Percentiles rank a stretch among this genome's conserved stretches.
Conservation (phyloP, 2,797 vertebrate species). For the Scleropages formosus region DNA sequence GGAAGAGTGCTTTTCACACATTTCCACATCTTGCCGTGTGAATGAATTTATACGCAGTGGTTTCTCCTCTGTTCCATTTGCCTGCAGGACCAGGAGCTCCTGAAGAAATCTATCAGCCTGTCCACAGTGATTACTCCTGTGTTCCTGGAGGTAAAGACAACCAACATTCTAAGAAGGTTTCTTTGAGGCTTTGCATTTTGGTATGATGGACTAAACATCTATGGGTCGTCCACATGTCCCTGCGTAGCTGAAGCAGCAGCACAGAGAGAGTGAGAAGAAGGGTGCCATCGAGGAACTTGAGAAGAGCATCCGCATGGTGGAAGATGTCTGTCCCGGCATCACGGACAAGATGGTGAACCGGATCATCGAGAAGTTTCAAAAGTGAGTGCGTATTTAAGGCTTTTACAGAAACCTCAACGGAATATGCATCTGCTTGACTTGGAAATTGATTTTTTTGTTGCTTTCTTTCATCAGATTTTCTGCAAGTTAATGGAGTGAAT, state of each 20-base stretch:
- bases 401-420: neutral
- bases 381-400: conserved; percentile 53
- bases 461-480: conserved; percentile 18
- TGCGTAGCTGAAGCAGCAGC: conserved; percentile 81
- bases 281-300: conserved; percentile 86
- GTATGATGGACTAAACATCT: neutral
- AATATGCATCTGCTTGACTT: neutral
- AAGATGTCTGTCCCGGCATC: conserved; percentile 84
- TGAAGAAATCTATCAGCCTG: conserved; percentile 79
- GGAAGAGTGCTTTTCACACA: too few relatives aligned
- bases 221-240: neutral
- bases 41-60: too few relatives aligned
- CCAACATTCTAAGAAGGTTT: neutral
- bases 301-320: conserved; percentile 81
- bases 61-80: conserved; percentile 36
- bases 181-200: neutral
- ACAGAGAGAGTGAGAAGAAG: conserved; percentile 80
- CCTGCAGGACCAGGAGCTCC: conserved; percentile 78
- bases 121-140: conserved; percentile 83
- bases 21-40: neutral
- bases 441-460: neutral
- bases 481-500: conserved; percentile 6
- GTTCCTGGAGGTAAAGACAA: conserved; percentile 76
- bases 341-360: conserved; percentile 90
- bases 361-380: conserved; percentile 85